These are phyloP conservation scores for Epinephelus awoara DNA, from an alignment of 2,797 vertebrate species.

Conservation along the genomic window DNA sequence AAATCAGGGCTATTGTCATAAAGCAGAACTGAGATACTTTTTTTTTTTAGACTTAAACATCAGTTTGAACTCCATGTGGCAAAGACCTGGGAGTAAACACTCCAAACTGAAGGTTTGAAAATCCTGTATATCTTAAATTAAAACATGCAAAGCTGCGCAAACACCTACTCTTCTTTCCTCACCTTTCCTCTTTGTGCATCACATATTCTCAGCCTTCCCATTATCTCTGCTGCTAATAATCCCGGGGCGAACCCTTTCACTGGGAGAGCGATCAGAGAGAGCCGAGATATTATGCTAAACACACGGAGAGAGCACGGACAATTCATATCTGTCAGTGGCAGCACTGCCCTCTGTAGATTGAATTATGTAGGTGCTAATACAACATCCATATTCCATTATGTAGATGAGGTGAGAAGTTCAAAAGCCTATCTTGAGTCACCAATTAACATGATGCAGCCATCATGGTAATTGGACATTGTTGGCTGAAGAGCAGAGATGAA, in stretches of 20 bases:
- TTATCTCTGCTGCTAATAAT: slow-evolving; percentile 48
- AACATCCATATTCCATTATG: slow-evolving; percentile 51
- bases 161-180: not conserved
- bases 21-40: not conserved
- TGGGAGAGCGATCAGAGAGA: not conserved
- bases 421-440: slow-evolving; percentile 26
- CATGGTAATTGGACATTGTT: slow-evolving; percentile 36
- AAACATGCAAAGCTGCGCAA: not conserved
- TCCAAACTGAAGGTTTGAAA: not conserved
- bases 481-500: slow-evolving; percentile 2
- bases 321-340: slow-evolving; percentile 32
- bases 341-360: slow-evolving; percentile 20
- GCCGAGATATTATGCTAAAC: slow-evolving; percentile 30
- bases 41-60: not conserved
- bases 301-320: slow-evolving; percentile 1
- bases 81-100: too few species aligned
- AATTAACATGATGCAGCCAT: slow-evolving; percentile 24
- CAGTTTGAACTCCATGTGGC: too few species aligned
- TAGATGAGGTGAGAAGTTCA: slow-evolving; percentile 60
- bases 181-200: slow-evolving; percentile 9
- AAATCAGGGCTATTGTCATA: not conserved
- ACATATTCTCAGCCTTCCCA: not conserved
- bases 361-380: slow-evolving; percentile 20
- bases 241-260: not conserved
- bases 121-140: too few species aligned